Percentiles rank a stretch among this genome's conserved stretches.
Conservation (phyloP, 1,140 invertebrate genomes). For the Trichonephila inaurata region DNA sequence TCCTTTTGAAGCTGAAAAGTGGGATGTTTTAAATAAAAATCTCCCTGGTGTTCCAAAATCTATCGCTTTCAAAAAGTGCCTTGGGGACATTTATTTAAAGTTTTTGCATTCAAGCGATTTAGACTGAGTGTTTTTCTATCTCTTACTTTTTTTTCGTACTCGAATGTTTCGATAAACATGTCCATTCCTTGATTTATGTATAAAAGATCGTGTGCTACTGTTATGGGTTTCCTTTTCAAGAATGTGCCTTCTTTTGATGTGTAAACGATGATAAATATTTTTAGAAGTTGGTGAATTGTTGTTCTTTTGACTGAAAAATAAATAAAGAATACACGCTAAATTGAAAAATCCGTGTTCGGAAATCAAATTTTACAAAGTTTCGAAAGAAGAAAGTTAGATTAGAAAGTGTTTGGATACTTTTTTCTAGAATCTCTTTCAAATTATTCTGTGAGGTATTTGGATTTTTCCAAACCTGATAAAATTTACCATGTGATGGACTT, state of each 20-base stretch:
- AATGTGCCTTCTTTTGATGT: neutral
- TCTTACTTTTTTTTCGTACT: neutral
- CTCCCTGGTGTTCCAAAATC: neutral
- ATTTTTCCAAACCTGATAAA: no score
- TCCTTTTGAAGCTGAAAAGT: neutral
- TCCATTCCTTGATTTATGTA: neutral
- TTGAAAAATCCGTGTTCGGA: neutral
- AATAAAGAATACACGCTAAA: neutral
- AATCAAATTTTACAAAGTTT: no score
- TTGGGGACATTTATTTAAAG: neutral
- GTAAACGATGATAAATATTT: slow-evolving; percentile 21
- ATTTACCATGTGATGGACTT: no score
- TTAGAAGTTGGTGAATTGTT: neutral
- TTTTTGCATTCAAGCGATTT: slow-evolving; percentile 31
- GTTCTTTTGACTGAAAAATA: neutral
- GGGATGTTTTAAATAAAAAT: neutral
- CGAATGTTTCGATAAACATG: slow-evolving; percentile 5
- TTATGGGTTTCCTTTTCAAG: neutral
- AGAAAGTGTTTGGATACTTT: no score
- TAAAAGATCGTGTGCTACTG: neutral
- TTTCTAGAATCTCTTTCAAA: no score
- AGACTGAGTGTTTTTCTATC: neutral
- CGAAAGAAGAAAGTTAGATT: no score
- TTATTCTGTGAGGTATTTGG: no score
- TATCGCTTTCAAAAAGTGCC: neutral